A percentile compares a stretch with the other conserved stretches of the same genome.
Conservation (phyloP, 2,888 invertebrate species). For the Stenodera caucasica region DNA sequence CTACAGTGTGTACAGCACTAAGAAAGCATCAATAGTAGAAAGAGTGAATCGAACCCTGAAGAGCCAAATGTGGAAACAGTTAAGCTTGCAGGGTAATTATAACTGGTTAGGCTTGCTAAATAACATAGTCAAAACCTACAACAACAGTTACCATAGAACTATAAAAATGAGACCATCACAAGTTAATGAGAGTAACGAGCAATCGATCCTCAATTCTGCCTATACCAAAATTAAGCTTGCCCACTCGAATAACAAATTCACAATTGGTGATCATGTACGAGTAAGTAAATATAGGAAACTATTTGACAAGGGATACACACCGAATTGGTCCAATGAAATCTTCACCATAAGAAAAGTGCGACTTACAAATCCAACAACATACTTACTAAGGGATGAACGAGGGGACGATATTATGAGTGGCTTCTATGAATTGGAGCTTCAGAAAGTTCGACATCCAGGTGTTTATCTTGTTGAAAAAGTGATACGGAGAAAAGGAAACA, state of each 20-base stretch:
- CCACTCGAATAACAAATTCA: slow-evolving; percentile 25
- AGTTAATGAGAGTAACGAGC: slow-evolving; percentile 18
- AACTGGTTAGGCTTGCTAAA: slow-evolving; percentile 39
- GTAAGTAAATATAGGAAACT: slow-evolving; percentile 41
- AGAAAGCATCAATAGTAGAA: slow-evolving; percentile 38
- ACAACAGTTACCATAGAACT: slow-evolving; percentile 18
- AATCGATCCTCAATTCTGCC: slow-evolving; percentile 21
- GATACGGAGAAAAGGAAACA: too few species aligned
- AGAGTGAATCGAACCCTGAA: slow-evolving; percentile 38
- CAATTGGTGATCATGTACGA: slow-evolving; percentile 41
- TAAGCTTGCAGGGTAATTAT: slow-evolving; percentile 38
- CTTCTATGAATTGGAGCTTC: slow-evolving; percentile 40
- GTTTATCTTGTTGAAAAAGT: too few species aligned
- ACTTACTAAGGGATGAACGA: slow-evolving; percentile 37
- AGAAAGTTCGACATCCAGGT: neutral
- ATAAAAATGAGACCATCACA: slow-evolving; percentile 17
- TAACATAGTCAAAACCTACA: slow-evolving; percentile 18
- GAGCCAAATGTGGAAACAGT: slow-evolving; percentile 37
- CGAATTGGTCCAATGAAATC: slow-evolving; percentile 46
- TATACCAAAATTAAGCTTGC: slow-evolving; percentile 32
- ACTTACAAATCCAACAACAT: slow-evolving; percentile 42
- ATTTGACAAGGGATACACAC: slow-evolving; percentile 46
- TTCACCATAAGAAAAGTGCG: slow-evolving; percentile 42
- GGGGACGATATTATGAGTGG: slow-evolving; percentile 34
- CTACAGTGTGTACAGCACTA: slow-evolving; percentile 31